Base-by-base conservation (phyloP, 2,797 vertebrate genomes). In the Selene dorsalis region DNA sequence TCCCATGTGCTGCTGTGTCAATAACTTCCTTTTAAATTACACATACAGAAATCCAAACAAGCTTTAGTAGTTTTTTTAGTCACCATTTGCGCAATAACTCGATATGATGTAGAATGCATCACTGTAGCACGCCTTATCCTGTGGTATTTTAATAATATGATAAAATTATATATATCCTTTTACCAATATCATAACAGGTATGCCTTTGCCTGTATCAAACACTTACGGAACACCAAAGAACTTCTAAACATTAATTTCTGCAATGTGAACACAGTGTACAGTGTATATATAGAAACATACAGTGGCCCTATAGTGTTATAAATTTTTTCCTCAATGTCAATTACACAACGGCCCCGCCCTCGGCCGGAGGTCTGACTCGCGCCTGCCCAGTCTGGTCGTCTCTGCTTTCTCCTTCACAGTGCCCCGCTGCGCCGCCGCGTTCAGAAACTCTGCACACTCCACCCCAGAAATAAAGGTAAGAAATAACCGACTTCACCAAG, bases 321-420 rank as follows among this genome's bases (percentile, higher is more conserved):
- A 4, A 9, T 32, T 66, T 41, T 32, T 6, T 28, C 13, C 55
- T 72, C 82, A 80, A 81, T 81, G 84, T 85, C 70, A 87, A 53
- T 82, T 75, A 69, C 76, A 84, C 84, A 83, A 81, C 53, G 8
- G 77, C 88, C 79, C 85, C 89, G 84, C 91, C 91, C 87, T 60
- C 81, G 1, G 18, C 13, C 41, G 30, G 61, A 73, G 83, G 56
- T 52, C 47, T 69, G 61, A 11, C 14, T 57, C 53, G 90, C 93
- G 93, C 94, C 14, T 90, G 93, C 93, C 10, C 92, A 79, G 79
- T 87, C 0, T 6, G 75, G 20, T 17, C 22, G 64, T 50, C 65
- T 79, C 75, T 24, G 79, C 69, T 91, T 83, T 94, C 92, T 92
- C 92, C 94, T 95, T 94, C 93, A 92, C 83, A 22, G 87, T 87